Evolutionary conservation across 2,888 invertebrate genomes (phyloP).

Genomic region (Chironomus riparius): DNA sequence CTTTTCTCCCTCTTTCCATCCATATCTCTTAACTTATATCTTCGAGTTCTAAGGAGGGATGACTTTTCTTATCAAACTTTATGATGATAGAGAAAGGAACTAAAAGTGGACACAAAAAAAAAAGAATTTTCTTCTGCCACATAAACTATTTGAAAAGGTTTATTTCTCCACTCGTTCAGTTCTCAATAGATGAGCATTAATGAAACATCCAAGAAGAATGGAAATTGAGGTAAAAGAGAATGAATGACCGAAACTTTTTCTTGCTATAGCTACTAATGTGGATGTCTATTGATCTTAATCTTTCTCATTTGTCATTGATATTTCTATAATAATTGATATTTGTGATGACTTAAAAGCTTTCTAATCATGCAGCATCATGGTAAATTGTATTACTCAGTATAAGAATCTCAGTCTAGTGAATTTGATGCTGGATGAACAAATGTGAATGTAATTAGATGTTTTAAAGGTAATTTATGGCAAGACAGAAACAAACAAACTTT

Average conservation of each 20-base stretch:
- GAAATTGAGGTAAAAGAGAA: background rate
- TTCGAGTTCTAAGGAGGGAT: background rate
- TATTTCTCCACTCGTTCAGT: background rate
- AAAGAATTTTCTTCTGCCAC: background rate
- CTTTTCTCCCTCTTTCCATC: background rate
- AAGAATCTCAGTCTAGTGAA: too few species aligned
- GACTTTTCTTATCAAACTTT: conserved; percentile 26
- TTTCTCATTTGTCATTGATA: background rate
- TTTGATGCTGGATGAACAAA: too few species aligned
- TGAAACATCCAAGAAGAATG: background rate
- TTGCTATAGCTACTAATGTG: background rate
- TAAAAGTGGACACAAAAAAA: background rate
- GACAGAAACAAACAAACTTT: background rate
- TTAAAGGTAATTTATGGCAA: background rate
- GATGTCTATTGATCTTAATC: background rate
- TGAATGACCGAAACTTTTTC: background rate
- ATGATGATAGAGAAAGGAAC: conserved; percentile 18
- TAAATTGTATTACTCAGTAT: too few species aligned
- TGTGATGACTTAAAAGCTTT: too few species aligned
- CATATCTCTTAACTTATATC: background rate
- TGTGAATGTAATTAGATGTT: background rate
- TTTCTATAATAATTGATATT: too few species aligned
- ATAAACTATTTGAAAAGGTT: conserved; percentile 20
- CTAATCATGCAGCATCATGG: too few species aligned
- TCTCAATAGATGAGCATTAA: background rate